phyloP scores from a whole-genome alignment of 2,797 vertebrate genomes.

The Accipiter fasciatus region DNA sequence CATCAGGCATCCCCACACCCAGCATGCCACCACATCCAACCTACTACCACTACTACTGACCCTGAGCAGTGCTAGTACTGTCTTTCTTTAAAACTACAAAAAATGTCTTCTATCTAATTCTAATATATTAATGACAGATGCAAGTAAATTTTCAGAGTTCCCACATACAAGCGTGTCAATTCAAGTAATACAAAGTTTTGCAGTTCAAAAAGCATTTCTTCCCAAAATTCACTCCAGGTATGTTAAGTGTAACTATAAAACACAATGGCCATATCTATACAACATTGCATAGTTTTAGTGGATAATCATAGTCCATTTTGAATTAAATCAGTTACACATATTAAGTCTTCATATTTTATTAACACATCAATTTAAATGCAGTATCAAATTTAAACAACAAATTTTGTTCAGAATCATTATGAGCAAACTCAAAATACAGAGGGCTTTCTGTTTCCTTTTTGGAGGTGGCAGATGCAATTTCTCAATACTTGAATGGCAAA shows the following conservation, averaged over 20 bases:
- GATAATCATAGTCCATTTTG: not conserved
- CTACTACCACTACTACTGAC: not conserved
- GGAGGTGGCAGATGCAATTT: constrained; percentile 8
- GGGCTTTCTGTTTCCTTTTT: not conserved
- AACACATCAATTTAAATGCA: not conserved
- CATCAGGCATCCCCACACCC: not conserved
- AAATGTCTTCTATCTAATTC: not conserved
- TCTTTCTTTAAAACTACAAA: not conserved
- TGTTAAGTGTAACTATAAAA: not conserved
- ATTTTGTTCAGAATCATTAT: not conserved
- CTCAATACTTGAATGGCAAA: constrained; percentile 49
- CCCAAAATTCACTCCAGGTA: not conserved
- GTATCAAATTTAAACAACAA: not conserved
- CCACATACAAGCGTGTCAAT: not conserved
- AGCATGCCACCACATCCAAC: not conserved
- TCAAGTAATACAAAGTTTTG: not conserved
- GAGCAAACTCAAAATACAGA: not conserved
- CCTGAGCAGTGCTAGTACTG: not conserved
- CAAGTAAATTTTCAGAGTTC: not conserved
- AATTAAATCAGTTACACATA: not conserved
- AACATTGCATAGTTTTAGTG: not conserved
- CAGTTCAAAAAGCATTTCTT: not conserved
- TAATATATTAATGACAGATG: not conserved
- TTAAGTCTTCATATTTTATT: not conserved
- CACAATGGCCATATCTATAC: not conserved